Evolutionary conservation across 2,797 vertebrate genomes (phyloP), one percentile per base, ranked within the genome.

Genomic region (Scarus forsteni): DNA sequence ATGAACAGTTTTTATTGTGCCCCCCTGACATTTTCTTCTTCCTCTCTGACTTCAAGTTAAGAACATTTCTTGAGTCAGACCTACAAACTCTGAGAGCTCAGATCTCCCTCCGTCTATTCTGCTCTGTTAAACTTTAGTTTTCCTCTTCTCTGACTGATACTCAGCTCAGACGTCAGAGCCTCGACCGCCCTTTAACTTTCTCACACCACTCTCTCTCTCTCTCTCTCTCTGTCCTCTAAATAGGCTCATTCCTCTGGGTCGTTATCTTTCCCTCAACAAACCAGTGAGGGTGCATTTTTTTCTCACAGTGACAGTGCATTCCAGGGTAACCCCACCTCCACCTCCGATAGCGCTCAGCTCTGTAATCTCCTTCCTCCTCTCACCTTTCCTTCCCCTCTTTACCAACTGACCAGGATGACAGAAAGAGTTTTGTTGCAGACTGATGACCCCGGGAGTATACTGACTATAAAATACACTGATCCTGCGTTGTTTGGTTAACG

Each of bases 231-330:
- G 34, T 66, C 38, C 19, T 53, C 43, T 74, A 36, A 70, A 53
- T 64, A 15, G n/a, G 72, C 49, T 39, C 36, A 69, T 73, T 83
- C 55, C 63, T 73, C 11, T 35, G 43, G 67, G 48, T 54, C 18
- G 1, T 69, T 72, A 75, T 68, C 77, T 77, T 43, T 65, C 53
- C 18, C 43, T 58, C 50, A n/a, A 39, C 43, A 68, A 92, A 90
- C 85, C 85, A 84, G 88, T 75, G 81, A 85, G 82, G 77, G 73
- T 71, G 64, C 87, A 85, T 89, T 88, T 84, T 27, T 77, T 53
- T 55, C 54, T 76, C 52, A 18, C 35, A 45, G 70, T 86, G 75
- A 83, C 67, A 43, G 64, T 68, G 62, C 79, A 83, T 87, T 86
- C 81, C 82, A 43, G 53, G 39, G 57, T 58, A 77, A 85, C 74